A percentile compares a stretch with the other conserved stretches of the same genome.
Evolutionary conservation across 64 coral and sea anemone genomes (phyloP).

Genomic region (Astreopora myriophthalma): DNA sequence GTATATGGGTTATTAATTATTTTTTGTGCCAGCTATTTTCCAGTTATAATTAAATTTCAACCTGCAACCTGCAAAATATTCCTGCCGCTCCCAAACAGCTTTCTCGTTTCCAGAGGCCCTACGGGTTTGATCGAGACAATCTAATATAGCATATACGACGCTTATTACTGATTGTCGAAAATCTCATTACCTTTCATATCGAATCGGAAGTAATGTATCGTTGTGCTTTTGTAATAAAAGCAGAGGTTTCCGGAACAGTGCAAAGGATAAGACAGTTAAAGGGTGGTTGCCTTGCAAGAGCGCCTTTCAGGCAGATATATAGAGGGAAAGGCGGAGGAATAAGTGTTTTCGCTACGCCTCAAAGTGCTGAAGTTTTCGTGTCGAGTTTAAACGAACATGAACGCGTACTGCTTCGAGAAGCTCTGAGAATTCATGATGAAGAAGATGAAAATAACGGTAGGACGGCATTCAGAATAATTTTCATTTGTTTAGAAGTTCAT

Average conservation of each 20-base stretch:
- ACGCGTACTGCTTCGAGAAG: constrained; percentile 45
- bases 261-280: background rate
- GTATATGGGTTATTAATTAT: too few relatives aligned
- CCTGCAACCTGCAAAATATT: too few relatives aligned
- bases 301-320: background rate
- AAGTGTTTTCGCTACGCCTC: constrained; percentile 43
- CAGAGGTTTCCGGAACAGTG: background rate
- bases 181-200: too few relatives aligned
- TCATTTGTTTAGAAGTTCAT: too few relatives aligned
- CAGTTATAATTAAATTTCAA: too few relatives aligned
- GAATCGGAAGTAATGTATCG: constrained; percentile 12
- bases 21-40: too few relatives aligned
- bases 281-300: background rate
- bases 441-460: background rate
- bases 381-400: constrained; percentile 16
- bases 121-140: background rate
- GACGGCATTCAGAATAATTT: background rate
- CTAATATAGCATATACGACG: background rate
- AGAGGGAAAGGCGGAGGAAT: constrained; percentile 22
- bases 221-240: background rate
- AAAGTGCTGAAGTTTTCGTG: constrained; percentile 62
- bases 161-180: too few relatives aligned
- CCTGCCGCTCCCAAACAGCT: too few relatives aligned
- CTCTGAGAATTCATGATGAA: constrained; percentile 41
- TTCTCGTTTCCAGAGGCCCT: too few relatives aligned